phyloP scores from a whole-genome alignment of 2,797 vertebrate species.

The Hyperoplus immaculatus region DNA sequence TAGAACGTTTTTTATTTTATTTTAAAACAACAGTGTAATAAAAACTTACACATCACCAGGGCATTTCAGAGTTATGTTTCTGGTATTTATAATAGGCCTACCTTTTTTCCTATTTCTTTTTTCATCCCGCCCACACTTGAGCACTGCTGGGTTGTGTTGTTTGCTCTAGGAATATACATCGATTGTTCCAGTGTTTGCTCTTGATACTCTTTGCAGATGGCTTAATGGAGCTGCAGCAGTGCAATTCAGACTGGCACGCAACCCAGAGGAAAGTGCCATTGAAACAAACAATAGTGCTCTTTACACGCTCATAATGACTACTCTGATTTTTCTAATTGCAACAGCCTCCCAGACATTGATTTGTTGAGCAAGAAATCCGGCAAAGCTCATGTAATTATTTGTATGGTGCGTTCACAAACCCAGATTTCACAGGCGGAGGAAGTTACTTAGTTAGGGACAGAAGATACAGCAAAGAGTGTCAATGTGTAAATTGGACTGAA shows the following conservation, averaged over 20 bases:
- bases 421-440: constrained; percentile 16
- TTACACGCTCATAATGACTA: constrained; percentile 25
- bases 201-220: constrained; percentile 58
- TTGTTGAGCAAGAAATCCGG: neutral
- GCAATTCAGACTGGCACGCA: constrained; percentile 50
- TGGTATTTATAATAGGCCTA: constrained; percentile 31
- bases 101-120: neutral
- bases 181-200: constrained; percentile 73
- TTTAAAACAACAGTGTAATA: constrained; percentile 11
- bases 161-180: constrained; percentile 56
- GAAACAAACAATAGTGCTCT: constrained; percentile 37
- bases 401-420: neutral
- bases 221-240: constrained; percentile 52
- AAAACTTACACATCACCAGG: constrained; percentile 21
- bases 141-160: constrained; percentile 52
- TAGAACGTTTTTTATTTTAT: neutral
- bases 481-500: constrained; percentile 59
- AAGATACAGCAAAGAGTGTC: constrained; percentile 13
- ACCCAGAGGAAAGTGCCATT: constrained; percentile 32
- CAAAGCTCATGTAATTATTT: neutral
- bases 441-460: constrained; percentile 26
- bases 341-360: neutral
- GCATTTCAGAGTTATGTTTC: constrained; percentile 29
- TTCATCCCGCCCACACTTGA: constrained; percentile 21
- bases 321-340: constrained; percentile 18